Evolutionary conservation across 2,113 vertebrate genomes (phyloP), one percentile per base, ranked within the genome.

Genomic region (Spizaetus ornatus): DNA sequence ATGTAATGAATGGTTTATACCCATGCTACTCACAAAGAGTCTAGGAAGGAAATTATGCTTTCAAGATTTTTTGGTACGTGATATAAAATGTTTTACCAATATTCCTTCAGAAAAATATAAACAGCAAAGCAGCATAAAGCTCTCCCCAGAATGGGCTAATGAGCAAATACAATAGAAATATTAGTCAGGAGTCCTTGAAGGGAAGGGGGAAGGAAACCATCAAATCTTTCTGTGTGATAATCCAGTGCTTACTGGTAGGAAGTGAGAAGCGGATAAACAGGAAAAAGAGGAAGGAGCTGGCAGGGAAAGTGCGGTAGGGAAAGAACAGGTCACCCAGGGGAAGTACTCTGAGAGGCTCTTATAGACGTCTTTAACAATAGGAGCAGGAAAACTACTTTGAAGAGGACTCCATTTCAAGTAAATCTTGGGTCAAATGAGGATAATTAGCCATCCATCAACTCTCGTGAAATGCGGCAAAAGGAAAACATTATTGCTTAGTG

Each of bases 131-230:
- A 94, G 23, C 76, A 63, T 40, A 73, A 86, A 84, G 7, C 38
- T 88, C 40, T 72, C 29, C 32, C 10, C 32, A 48, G 43, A 40
- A 32, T 5, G 7, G 53, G 29, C 34, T 86, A 84, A 95, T 95
- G 83, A 91, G 42, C 63, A 88, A 31, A 73, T 61, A 95, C 76
- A 92, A 95, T 81, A 56, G 67, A 74, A 92, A 67, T 88, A 88
- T 74, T 88, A 88, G 17, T 83, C 72, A 86, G 52, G 63, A 96
- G 26, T 63, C 62, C 36, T 73, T 77, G 42, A 92, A 5, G 12
- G 36, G 62, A 71, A 82, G 23, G 20, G 16, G 34, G 40, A 80
- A 88, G 90, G 81, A 91, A 94, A 66, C 27, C 23, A 82, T 70
- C 34, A 65, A 61, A 56, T 66, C 50, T 70, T 61, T 14, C 78